phyloP scores from a whole-genome alignment of 1,140 invertebrate species.

The Pygmarrhopalites habei region DNA sequence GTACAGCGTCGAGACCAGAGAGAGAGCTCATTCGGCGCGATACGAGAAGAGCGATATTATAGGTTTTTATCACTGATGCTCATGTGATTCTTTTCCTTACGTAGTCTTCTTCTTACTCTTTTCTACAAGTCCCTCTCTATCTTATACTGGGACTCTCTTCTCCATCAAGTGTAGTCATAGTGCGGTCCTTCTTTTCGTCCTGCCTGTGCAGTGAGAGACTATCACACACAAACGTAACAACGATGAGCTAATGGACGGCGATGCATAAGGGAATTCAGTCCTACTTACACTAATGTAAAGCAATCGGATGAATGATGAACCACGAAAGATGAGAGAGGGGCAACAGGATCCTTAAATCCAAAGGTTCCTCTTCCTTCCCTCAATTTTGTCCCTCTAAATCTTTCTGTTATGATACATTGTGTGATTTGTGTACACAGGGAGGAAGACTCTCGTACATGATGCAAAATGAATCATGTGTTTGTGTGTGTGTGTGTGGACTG shows the following conservation, averaged over 20 bases:
- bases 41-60: background rate
- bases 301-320: slow-evolving; percentile 8
- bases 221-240: too few species aligned
- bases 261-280: background rate
- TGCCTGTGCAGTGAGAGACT: too few species aligned
- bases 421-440: too few species aligned
- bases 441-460: too few species aligned
- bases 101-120: background rate
- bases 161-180: background rate
- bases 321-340: background rate
- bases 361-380: too few species aligned
- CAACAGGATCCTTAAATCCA: background rate
- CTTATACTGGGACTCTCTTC: background rate
- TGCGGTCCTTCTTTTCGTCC: background rate
- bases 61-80: slow-evolving; percentile 7
- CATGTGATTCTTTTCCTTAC: background rate
- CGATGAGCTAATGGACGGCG: background rate
- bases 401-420: too few species aligned
- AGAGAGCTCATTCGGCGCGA: background rate
- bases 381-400: too few species aligned
- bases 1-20: background rate
- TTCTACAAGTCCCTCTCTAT: background rate
- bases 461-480: too few species aligned
- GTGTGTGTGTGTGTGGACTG: too few species aligned
- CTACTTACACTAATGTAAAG: background rate